phyloP scores from a whole-genome alignment of 2,888 invertebrate genomes.

The Drosophila neonasuta region DNA sequence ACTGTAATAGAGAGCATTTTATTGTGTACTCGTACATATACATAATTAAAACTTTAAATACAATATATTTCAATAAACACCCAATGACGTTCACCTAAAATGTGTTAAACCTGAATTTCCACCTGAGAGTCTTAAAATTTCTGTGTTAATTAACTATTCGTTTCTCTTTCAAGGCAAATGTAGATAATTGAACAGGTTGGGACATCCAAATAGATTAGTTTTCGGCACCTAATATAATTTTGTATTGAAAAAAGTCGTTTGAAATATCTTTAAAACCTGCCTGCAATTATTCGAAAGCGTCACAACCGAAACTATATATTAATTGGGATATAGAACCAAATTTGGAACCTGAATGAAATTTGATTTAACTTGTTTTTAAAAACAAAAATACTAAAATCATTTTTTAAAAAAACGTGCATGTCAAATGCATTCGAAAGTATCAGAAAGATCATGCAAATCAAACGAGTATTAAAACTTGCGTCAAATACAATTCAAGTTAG shows the following conservation, averaged over 20 bases:
- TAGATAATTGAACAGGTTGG: conserved; percentile 23
- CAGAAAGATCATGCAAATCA: not conserved
- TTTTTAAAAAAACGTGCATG: not conserved
- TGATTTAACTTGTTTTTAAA: not conserved
- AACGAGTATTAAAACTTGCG: too few species aligned
- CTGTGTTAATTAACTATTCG: not conserved
- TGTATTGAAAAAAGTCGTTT: not conserved
- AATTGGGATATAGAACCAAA: too few species aligned
- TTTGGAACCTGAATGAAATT: not conserved
- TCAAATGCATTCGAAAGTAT: not conserved
- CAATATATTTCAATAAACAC: not conserved
- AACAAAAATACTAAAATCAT: too few species aligned
- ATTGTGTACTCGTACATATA: not conserved
- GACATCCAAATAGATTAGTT: not conserved
- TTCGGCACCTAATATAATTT: not conserved
- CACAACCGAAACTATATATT: not conserved
- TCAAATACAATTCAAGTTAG: not conserved
- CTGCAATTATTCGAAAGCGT: not conserved
- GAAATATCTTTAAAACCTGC: not conserved
- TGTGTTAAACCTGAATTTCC: conserved; percentile 22
- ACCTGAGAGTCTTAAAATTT: conserved; percentile 2
- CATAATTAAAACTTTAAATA: conserved; percentile 7
- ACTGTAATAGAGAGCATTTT: not conserved
- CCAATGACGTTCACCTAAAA: not conserved
- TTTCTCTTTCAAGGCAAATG: conserved; percentile 25